Evolutionary conservation across 2,888 invertebrate species (phyloP).

Genomic region (Himalopsyche anomala): DNA sequence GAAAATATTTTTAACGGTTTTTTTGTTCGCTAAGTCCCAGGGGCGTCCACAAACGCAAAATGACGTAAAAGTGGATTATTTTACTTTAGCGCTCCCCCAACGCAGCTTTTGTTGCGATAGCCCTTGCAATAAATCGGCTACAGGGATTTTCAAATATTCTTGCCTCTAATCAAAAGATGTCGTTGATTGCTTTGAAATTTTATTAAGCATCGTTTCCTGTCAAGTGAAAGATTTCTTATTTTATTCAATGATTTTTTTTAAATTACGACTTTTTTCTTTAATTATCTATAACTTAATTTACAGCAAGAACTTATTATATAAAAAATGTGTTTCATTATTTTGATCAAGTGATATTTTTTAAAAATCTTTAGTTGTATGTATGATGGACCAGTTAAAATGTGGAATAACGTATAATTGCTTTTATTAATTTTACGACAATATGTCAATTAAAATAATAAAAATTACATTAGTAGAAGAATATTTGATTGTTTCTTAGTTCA

Average conservation of each 20-base stretch:
- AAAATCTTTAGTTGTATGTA: too few relatives aligned
- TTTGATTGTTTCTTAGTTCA: too few relatives aligned
- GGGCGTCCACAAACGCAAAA: conserved; percentile 32
- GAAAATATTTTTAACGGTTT: conserved; percentile 37
- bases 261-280: background rate
- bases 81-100: conserved; percentile 31
- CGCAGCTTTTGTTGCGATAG: conserved; percentile 28
- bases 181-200: background rate
- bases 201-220: background rate
- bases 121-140: background rate
- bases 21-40: background rate
- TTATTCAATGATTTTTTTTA: background rate
- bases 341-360: too few relatives aligned
- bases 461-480: too few relatives aligned
- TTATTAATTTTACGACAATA: too few relatives aligned
- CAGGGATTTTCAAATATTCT: conserved; percentile 13
- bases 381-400: too few relatives aligned
- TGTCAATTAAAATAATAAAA: too few relatives aligned
- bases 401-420: too few relatives aligned
- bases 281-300: too few relatives aligned
- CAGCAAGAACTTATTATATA: too few relatives aligned
- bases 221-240: background rate
- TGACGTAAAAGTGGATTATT: conserved; percentile 41
- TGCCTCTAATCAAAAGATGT: background rate
- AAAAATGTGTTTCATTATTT: too few relatives aligned